Conservation (phyloP, 2,888 invertebrate genomes). For the Elgonia sp. region DNA sequence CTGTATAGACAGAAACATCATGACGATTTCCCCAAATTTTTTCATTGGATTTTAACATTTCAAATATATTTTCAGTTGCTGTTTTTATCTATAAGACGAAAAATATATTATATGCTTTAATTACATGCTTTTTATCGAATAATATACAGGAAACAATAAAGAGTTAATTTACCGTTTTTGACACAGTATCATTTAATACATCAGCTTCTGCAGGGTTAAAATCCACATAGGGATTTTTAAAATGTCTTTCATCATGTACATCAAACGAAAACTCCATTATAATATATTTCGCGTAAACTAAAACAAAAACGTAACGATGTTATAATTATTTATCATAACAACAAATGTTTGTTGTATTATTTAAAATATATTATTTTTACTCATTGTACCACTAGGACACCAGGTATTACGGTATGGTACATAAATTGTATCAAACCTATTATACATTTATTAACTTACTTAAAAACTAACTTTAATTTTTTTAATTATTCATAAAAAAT, state of each 20-base stretch:
- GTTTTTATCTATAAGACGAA: slow-evolving; percentile 85
- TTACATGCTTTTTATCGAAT: background rate
- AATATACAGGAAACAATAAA: background rate
- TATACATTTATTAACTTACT: no score
- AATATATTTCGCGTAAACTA: no score
- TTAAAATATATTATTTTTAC: no score
- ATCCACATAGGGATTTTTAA: slow-evolving; percentile 79
- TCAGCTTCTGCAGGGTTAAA: slow-evolving; percentile 64
- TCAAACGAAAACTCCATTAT: slow-evolving; percentile 60
- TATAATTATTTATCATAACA: no score
- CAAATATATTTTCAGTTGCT: slow-evolving; percentile 87
- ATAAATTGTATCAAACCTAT: no score
- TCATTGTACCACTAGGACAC: no score
- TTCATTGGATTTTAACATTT: slow-evolving; percentile 86
- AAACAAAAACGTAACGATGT: no score
- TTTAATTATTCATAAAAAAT: no score
- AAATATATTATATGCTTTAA: background rate
- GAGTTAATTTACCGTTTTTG: slow-evolving; percentile 43
- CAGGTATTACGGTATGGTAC: no score
- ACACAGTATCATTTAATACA: slow-evolving; percentile 63
- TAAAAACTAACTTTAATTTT: no score
- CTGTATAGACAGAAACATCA: slow-evolving; percentile 92
- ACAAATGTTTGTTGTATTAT: no score
- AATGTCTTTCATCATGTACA: slow-evolving; percentile 76
- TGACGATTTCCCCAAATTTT: slow-evolving; percentile 84